Percentiles rank a stretch among this genome's conserved stretches.
Conservation (phyloP, 37 sponge, comb jelly and placozoan species). For the Lycopodina hypogea region DNA sequence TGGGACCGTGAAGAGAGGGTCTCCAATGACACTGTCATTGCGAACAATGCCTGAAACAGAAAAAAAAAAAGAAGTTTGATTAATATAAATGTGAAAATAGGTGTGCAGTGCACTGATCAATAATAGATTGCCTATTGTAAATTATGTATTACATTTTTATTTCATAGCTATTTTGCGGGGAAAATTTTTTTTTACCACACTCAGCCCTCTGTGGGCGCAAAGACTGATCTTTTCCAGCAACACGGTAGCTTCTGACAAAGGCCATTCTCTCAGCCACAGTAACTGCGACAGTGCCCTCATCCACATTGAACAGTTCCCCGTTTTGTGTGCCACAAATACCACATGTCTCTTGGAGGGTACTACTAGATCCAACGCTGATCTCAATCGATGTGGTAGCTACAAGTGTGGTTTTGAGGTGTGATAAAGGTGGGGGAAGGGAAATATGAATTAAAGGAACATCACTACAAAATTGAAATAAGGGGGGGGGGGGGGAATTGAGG, state of each 20-base stretch:
- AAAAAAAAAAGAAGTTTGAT: background rate
- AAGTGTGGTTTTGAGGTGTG: background rate
- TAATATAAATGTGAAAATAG: background rate
- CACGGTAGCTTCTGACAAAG: conserved; percentile 39
- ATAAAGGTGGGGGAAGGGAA: too few relatives aligned
- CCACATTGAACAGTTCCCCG: conserved; percentile 8
- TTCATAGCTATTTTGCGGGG: background rate
- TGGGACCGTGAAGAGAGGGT: conserved; percentile 58
- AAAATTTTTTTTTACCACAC: conserved; percentile 46
- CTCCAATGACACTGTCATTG: conserved; percentile 59
- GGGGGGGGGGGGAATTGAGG: too few relatives aligned
- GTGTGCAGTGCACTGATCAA: background rate
- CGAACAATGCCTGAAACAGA: conserved; percentile 5
- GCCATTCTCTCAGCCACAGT: conserved; percentile 3
- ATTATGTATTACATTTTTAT: background rate
- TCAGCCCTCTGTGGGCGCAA: conserved; percentile 39
- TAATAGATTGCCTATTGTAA: background rate
- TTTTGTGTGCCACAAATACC: conserved; percentile 41
- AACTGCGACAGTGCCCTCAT: conserved; percentile 21
- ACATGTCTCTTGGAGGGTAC: conserved; percentile 12
- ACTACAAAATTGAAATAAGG: too few relatives aligned
- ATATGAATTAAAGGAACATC: background rate
- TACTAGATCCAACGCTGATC: background rate
- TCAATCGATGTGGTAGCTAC: background rate
- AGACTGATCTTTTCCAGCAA: conserved; percentile 19